Evolutionary conservation across 2,113 vertebrate genomes (phyloP), one percentile per base, ranked within the genome.

Genomic region (Actenoides lindsayi): DNA sequence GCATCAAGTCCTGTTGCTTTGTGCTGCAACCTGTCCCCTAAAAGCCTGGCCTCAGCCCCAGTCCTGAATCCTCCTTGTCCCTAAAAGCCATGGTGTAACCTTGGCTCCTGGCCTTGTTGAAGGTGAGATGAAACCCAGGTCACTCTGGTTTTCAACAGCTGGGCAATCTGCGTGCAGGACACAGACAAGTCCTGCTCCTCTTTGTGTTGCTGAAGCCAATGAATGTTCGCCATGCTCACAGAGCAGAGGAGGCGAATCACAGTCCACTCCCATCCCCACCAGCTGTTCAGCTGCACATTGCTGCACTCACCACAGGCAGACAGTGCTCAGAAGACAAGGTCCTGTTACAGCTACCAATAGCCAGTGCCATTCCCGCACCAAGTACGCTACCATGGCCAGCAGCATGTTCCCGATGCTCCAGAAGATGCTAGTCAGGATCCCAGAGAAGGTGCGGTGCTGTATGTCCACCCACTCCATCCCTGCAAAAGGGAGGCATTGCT

Each of bases 301-400:
- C 62, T 42, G 57, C 67, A 90, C 98, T 98, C 93, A 99, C 99
- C 99, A 98, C 94, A 99, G 97, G 93, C 97, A 97, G 91, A 98
- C 4, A 37, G 98, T 97, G 91, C 98, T 97, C n/a, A 89, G 95
- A 25, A 97, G 80, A 62, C 98, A 99, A 21, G 99, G 99, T 9
- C 96, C 96, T 1, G 98, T 99, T 59, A 98, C 98, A 0, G 97
- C 96, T 53, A 99, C 96, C n/a, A 97, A 84, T 30, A 99, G 98
- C 95, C 98, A 98, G 63, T 98, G 98, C 99, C 99, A 99, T 84
- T 98, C 98, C 68, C 98, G 91, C 44, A 99, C 98, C 89, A 98
- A 27, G 92, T 98, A 99, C 0, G 98, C 98, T 11, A 98, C 57
- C 59, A 98, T 80, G 15, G 98, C 98, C 94, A 99, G 96, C 57